Evolutionary conservation across 1,140 invertebrate genomes (phyloP), one percentile per base, ranked within the genome.

Genomic region (Aphidius gifuensis): DNA sequence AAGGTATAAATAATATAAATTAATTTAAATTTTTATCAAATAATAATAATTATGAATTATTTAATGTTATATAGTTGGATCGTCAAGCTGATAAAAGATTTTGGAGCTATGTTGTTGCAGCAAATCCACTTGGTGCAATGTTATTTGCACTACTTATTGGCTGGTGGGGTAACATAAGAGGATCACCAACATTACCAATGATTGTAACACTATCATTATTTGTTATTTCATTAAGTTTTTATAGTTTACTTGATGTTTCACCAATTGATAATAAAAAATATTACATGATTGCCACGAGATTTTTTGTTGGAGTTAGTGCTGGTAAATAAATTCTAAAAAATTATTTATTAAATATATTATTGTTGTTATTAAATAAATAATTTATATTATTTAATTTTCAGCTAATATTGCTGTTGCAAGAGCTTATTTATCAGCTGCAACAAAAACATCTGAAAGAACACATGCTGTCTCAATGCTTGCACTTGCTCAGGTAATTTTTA

Each of bases 111-210:
- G 87, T 93, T 9, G 90, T 96, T 23, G 93, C 92, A 11, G 89
- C 91, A 9, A 94, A 94, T 82, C 93, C 93, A 43, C 80, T 96
- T 39, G 93, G 90, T 5, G 93, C 96, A 83, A 89, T 96, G 85
- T 73, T 94, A 43, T 92, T 92, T 69, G 94, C 93, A 5, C 93
- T 93, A 8, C 74, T 95, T 61, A 84, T 94, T 60, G 94, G 94
- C 16, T 89, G 86, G 84, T 93, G 92, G 91, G 87, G 88, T 32
- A 94, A 94, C 77, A 87, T 84, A 69, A 75, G 88, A 5, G 85
- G 86, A 32, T 87, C 85, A 3, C 87, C 89, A 43, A 84, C 92
- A 56, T 69, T 88, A 48, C 92, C 92, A 1, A 78, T 94, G 39
- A 78, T 92, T 39, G 68, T 86, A 16, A 90, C 91, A 23, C 77